Percentiles rank a stretch among this genome's conserved stretches.
phyloP scores from a whole-genome alignment of 2,797 vertebrate species.

The Eutrigla gurnardus region DNA sequence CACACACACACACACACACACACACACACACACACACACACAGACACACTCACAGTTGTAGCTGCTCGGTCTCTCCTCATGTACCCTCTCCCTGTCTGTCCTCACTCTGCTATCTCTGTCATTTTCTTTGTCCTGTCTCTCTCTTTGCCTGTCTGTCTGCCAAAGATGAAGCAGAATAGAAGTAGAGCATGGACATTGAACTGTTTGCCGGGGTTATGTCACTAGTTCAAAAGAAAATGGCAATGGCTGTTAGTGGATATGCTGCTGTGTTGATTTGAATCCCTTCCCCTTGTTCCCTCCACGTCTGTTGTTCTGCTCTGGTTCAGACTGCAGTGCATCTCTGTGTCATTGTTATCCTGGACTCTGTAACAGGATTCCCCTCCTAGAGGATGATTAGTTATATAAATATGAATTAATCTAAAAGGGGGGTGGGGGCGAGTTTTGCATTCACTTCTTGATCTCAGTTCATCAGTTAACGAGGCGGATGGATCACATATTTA shows the following conservation, averaged over 20 bases:
- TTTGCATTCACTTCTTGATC: constrained; percentile 56
- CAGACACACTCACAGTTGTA: constrained; percentile 8
- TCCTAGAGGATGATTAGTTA: constrained; percentile 62
- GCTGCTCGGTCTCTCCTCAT: constrained; percentile 32
- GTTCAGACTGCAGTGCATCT: constrained; percentile 48
- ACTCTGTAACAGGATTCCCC: constrained; percentile 50
- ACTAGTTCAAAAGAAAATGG: not conserved
- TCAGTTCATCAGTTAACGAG: constrained; percentile 67
- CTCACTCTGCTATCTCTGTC: constrained; percentile 57
- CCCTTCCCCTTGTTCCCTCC: constrained; percentile 11
- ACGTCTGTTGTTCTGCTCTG: constrained; percentile 6
- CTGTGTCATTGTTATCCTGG: constrained; percentile 42
- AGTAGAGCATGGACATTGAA: not conserved
- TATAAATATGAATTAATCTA: constrained; percentile 18
- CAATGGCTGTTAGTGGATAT: not conserved
- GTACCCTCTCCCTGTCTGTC: constrained; percentile 49
- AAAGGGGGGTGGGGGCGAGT: constrained; percentile 16
- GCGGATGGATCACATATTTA: constrained; percentile 68
- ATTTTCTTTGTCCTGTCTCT: constrained; percentile 51
- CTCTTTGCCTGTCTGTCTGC: constrained; percentile 32
- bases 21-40: constrained; percentile 27
- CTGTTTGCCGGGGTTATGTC: not conserved
- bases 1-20: constrained; percentile 28
- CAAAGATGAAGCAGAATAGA: not conserved
- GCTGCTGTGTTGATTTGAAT: not conserved